A percentile compares a stretch with the other conserved stretches of the same genome.
Evolutionary conservation across 2,113 vertebrate species (phyloP).

Genomic region (Hemichromis elongatus): DNA sequence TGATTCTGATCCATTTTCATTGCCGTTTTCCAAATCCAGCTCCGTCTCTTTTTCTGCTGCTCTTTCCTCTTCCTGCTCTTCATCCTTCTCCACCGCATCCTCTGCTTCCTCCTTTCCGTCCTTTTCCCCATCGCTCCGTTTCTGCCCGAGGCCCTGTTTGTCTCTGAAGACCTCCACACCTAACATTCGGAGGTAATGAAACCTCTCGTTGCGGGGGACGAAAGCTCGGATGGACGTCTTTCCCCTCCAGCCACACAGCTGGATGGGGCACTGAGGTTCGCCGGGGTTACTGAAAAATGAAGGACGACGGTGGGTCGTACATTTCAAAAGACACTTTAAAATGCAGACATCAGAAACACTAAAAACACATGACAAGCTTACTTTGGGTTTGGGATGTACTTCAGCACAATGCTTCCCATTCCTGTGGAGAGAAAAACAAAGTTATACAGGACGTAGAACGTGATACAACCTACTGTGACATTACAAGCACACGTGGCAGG

Average conservation of each 20-base stretch:
- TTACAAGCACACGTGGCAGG: neutral
- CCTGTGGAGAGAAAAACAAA: constrained; percentile 59
- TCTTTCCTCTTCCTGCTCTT: neutral
- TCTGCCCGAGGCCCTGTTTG: constrained; percentile 80
- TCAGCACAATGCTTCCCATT: constrained; percentile 93
- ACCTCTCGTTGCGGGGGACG: constrained; percentile 90
- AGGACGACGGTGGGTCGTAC: neutral
- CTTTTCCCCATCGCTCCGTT: neutral
- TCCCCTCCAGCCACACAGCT: constrained; percentile 95
- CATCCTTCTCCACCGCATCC: neutral
- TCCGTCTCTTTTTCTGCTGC: neutral
- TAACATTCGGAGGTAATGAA: constrained; percentile 95
- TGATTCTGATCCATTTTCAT: constrained; percentile 14
- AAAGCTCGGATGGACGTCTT: constrained; percentile 95
- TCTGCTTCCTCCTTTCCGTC: constrained; percentile 31
- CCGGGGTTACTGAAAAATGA: constrained; percentile 71
- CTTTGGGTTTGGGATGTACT: constrained; percentile 86
- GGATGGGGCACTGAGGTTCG: constrained; percentile 87
- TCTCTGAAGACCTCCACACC: constrained; percentile 88
- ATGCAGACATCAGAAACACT: neutral
- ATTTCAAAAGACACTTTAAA: neutral
- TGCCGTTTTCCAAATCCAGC: constrained; percentile 22
- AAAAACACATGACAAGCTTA: constrained; percentile 66
- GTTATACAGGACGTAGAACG: neutral
- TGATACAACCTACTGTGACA: neutral